Evolutionary conservation across 2,888 invertebrate species (phyloP), one percentile per base, ranked within the genome.

Genomic region (Phaedon cochleariae): DNA sequence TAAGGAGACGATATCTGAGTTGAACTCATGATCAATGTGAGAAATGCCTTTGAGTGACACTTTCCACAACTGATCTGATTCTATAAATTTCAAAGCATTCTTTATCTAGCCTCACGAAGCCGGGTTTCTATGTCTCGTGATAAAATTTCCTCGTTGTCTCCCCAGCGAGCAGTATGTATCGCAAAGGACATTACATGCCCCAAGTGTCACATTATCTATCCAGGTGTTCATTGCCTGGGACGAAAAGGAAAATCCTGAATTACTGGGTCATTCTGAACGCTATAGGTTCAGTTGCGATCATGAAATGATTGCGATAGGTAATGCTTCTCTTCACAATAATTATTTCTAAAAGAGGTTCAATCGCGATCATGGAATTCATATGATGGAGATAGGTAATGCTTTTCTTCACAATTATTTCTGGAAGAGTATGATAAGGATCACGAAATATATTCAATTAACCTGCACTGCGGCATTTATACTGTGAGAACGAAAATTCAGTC

Each of bases 181-280:
- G 65, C 73, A 68, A 73, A 75, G 73, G 76, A 76, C 76, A 72
- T 75, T 65, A 65, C 65, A 61, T 69, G 68, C 76, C 78, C 78
- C 78, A 65, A 59, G 77, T 72, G 77, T 73, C 73, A 68, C 76
- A 77, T 78, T 77, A 74, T 68, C 72, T 64, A 62, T 68, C 66
- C 64, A 70, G 70, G 67, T 70, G 70, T 65, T 65, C 64, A 70
- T 57, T 26, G 46, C 26, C 37, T 45, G 9, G 26, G 18, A 57
- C 29, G 45, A 46, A 2, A 5, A 22, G 9, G 12, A 17, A 10
- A 31, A 7, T 12, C 2, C 15, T 10, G 15, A 4, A 12, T 45
- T 57, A 21, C 21, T 15, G 1, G 34, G 22, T 12, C 7, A 22
- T 2, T 6, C n/a, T 5, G 17, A 6, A 10, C 7, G 15, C 10